Evolutionary conservation across 1,140 invertebrate genomes (phyloP), one percentile per base, ranked within the genome.

Genomic region (Philotrypesis tridentata): DNA sequence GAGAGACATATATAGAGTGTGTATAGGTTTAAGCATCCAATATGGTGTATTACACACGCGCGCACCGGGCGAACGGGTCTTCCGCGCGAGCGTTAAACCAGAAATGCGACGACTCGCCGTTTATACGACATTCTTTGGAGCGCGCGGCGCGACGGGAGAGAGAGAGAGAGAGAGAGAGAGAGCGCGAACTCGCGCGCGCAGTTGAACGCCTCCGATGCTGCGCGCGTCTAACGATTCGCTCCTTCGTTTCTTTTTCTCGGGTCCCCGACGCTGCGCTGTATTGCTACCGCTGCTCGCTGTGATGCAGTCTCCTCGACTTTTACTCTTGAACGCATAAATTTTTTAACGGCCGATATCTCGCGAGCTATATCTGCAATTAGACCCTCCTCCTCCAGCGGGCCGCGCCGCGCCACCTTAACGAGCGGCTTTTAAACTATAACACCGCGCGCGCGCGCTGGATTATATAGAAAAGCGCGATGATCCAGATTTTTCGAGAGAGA

Each of bases 1-100:
- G 9, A 9, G 21, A 17, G 21, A 14, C 7, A 43, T 11, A 43
- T 0, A 17, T 1, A 55, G 21, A n/a, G 48, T 5, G 33, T 37
- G 9, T 55, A n/a, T n/a, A n/a, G n/a, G n/a, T n/a, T n/a, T n/a
- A n/a, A 14, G 48, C 48, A 3, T 55, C 48, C 17, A 4, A n/a
- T 43, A 37, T 43, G 11, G 14, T 48, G 37, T 68, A 27, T 78
- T 67, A 67, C n/a, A 23, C 12, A 70, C 14, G 23, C 61, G 63
- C n/a, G 27, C 68, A 68, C 65, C 76, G 60, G 6, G 9, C 25
- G 37, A 80, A 80, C 79, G 79, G 61, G 79, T 80, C 70, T 80
- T 73, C 70, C 25, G 25, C 63, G 79, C 48, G n/a, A n/a, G 31
- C 55, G 25, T 63, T 80, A 80, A 80, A 80, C 79, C 70, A 80